Evolutionary conservation across 2,888 invertebrate genomes (phyloP), one percentile per base, ranked within the genome.

Genomic region (Limnephilus lunatus): DNA sequence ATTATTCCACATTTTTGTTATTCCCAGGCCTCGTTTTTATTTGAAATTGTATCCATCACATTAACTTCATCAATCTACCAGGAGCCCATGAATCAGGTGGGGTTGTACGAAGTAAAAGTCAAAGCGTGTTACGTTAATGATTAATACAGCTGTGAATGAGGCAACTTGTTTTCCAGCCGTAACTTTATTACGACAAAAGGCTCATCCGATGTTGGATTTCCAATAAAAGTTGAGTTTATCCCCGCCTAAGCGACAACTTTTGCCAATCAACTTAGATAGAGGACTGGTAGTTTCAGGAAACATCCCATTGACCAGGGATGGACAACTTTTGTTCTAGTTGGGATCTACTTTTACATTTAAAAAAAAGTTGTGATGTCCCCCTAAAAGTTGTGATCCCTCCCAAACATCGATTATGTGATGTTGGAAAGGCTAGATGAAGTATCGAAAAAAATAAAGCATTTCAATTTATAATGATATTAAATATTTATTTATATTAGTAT

Each of bases 141-240:
- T 81, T 89, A 39, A 39, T 89, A 81, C 39, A 39, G 53, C 85
- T 48, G 30, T 32, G 89, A 81, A 39, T 35, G 30, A 39, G 53
- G 19, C 15, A 81, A 89, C 32, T 89, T 30, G 48, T 87, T 48
- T 87, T 53, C 89, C 35, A 19, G 9, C 15, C 32, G 81, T 39
- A 30, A 89, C 81, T 89, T 89, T 89, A 89, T 81, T 89, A 81
- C 89, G 39, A 81, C 81, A 39, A 81, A 44, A 89, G 89, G 19
- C 89, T 87, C 80, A 31, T 86, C 48, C 90, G 87, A 87, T 48
- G 89, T 91, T 68, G 87, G 92, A 90, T 90, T 90, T 91, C 85
- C 90, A 90, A 90, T 83, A 35, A 92, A 92, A 90, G 86, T 92
- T 86, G 85, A 90, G 86, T 85, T 90, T 90, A 86, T 90, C 92